Percentiles rank a stretch among this genome's conserved stretches.
phyloP scores from a whole-genome alignment of 1,140 invertebrate genomes.

The Heliconius hewitsoni region DNA sequence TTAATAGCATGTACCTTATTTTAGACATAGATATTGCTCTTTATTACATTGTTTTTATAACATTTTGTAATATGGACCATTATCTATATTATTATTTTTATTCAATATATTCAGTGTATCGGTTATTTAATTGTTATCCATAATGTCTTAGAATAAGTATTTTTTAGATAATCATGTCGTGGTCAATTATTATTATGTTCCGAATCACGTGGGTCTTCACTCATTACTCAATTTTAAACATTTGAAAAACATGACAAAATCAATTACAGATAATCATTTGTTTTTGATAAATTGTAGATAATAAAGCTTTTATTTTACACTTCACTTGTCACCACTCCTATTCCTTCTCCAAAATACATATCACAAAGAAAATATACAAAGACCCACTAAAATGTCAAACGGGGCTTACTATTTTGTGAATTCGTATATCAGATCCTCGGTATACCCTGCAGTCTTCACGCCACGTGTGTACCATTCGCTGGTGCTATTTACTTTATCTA shows the following conservation, averaged over 20 bases:
- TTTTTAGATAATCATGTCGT: constrained; percentile 35
- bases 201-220: constrained; percentile 69
- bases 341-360: no score
- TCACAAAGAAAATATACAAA: neutral
- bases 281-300: neutral
- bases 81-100: constrained; percentile 37
- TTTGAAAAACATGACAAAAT: neutral
- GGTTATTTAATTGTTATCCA: constrained; percentile 34
- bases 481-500: constrained; percentile 85
- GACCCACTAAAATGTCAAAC: neutral
- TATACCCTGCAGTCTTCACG: constrained; percentile 81
- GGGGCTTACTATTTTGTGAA: neutral
- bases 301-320: neutral
- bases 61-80: constrained; percentile 50
- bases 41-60: constrained; percentile 41
- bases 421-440: constrained; percentile 44
- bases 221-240: constrained; percentile 51
- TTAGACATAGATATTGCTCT: constrained; percentile 52
- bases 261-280: neutral
- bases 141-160: constrained; percentile 42
- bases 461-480: constrained; percentile 83
- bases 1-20: constrained; percentile 75
- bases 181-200: constrained; percentile 40
- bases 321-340: neutral
- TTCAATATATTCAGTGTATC: constrained; percentile 34